phyloP scores from a whole-genome alignment of 2,888 invertebrate genomes.

The Diploptera punctata region DNA sequence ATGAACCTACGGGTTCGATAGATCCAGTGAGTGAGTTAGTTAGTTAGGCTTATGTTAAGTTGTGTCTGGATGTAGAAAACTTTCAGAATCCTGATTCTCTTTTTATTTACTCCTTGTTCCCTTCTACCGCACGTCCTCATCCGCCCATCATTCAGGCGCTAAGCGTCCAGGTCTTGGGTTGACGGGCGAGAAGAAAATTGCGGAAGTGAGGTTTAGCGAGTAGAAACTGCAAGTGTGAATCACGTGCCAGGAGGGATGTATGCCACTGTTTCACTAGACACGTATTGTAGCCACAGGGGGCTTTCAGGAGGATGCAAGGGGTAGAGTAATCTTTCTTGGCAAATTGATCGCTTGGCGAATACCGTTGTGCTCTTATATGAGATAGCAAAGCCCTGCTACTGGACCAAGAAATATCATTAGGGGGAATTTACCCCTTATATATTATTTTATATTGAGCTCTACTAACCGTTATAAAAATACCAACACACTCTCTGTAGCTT shows the following conservation, averaged over 20 bases:
- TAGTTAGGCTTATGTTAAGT: too few species aligned
- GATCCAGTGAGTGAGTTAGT: too few species aligned
- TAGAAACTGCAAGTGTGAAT: neutral
- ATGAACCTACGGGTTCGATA: too few species aligned
- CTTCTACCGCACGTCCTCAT: neutral
- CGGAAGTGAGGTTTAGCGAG: neutral
- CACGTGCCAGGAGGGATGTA: neutral
- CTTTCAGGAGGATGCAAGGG: slow-evolving; percentile 7
- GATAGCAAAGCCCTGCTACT: neutral
- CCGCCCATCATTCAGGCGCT: slow-evolving; percentile 15
- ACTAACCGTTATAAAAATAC: slow-evolving; percentile 21
- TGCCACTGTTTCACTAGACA: neutral
- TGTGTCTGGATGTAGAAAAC: too few species aligned
- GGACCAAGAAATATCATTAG: slow-evolving; percentile 6
- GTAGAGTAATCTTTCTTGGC: slow-evolving; percentile 19
- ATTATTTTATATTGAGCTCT: neutral
- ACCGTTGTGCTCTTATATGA: slow-evolving; percentile 17
- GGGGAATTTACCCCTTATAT: slow-evolving; percentile 8
- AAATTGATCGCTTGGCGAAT: slow-evolving; percentile 23
- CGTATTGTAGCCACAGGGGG: slow-evolving; percentile 5
- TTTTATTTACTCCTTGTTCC: slow-evolving; percentile 16
- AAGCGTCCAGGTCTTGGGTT: slow-evolving; percentile 13
- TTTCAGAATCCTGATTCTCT: too few species aligned
- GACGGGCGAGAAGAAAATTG: slow-evolving; percentile 19
- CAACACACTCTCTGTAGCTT: too few species aligned